A percentile compares a stretch with the other conserved stretches of the same genome.
Evolutionary conservation across 2,797 vertebrate species (phyloP).

Genomic region (Amniataba percoides): DNA sequence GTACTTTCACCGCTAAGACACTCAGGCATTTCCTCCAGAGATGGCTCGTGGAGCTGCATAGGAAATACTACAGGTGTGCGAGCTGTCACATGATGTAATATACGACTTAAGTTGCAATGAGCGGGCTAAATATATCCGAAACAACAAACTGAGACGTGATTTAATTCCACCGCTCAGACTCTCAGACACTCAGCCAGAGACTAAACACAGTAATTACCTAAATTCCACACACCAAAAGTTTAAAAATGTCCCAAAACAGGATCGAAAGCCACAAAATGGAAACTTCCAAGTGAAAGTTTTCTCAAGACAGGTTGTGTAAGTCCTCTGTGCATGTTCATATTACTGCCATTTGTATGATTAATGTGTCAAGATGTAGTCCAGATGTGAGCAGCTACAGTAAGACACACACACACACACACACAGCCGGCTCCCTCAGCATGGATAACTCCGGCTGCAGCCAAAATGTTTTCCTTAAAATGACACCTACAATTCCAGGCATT

Average conservation of each 20-base stretch:
- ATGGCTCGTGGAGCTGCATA: conserved; percentile 26
- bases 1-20: conserved; percentile 12
- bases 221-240: conserved; percentile 44
- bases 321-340: conserved; percentile 30
- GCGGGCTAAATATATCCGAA: conserved; percentile 40
- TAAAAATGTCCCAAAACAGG: conserved; percentile 35
- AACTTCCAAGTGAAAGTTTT: conserved; percentile 36
- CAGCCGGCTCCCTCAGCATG: conserved; percentile 35
- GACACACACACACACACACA: conserved; percentile 26
- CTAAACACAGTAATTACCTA: conserved; percentile 62
- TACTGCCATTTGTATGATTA: conserved; percentile 31
- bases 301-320: conserved; percentile 25
- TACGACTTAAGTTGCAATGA: conserved; percentile 34
- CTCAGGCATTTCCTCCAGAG: conserved; percentile 57
- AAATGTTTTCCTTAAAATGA: conserved; percentile 73
- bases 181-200: conserved; percentile 40
- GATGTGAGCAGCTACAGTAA: conserved; percentile 47
- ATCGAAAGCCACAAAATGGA: conserved; percentile 43
- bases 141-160: conserved; percentile 48
- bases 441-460: conserved; percentile 34
- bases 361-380: conserved; percentile 60
- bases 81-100: conserved; percentile 45
- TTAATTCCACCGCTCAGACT: conserved; percentile 20
- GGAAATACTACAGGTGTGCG: conserved; percentile 49
- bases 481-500: conserved; percentile 81